Percentiles rank a stretch among this genome's conserved stretches.
Evolutionary conservation across 2,113 vertebrate genomes (phyloP).

Genomic region (Platichthys stellatus): DNA sequence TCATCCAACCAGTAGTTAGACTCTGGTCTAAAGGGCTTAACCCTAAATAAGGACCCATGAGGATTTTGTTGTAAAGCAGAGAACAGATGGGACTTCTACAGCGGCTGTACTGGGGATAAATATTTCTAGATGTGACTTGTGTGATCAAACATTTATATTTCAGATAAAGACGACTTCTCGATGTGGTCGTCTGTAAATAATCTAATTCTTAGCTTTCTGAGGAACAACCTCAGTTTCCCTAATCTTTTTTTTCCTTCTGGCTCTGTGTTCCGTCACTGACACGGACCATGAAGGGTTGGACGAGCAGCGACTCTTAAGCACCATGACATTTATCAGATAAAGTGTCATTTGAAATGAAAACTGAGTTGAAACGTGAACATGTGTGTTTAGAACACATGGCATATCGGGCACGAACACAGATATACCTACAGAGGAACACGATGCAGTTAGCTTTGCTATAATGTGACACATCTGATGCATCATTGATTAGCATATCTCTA

Average conservation of each 20-base stretch:
- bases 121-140: not conserved
- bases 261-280: constrained; percentile 21
- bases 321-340: constrained; percentile 40
- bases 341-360: constrained; percentile 54
- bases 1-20: too few relatives aligned
- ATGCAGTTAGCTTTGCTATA: constrained; percentile 46
- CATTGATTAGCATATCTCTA: constrained; percentile 56
- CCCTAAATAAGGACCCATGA: too few relatives aligned
- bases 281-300: constrained; percentile 21
- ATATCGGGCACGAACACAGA: constrained; percentile 43
- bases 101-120: constrained; percentile 35
- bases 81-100: constrained; percentile 38
- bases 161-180: not conserved
- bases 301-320: constrained; percentile 53
- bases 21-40: not conserved
- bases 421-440: constrained; percentile 33
- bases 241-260: not conserved
- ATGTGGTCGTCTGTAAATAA: too few relatives aligned
- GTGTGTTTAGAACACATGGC: constrained; percentile 74
- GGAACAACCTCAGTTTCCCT: not conserved
- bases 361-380: not conserved
- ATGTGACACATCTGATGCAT: constrained; percentile 70
- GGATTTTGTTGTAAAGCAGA: not conserved
- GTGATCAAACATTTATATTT: not conserved
- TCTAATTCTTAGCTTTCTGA: too few relatives aligned